Percentiles rank a stretch among this genome's conserved stretches.
Conservation (phyloP, 1,140 invertebrate genomes). For the Mactra quadrangularis region DNA sequence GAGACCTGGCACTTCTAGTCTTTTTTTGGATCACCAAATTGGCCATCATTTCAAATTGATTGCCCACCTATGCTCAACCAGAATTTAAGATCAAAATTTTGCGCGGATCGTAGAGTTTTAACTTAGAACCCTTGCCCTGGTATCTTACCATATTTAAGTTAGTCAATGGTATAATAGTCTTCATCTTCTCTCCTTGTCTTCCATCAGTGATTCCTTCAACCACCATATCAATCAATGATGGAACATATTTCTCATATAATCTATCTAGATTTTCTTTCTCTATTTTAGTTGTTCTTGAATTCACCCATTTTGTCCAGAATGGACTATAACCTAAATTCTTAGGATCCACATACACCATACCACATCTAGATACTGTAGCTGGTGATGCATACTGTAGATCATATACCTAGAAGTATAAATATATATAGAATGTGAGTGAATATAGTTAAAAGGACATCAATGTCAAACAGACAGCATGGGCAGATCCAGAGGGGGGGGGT, state of each 20-base stretch:
- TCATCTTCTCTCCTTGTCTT: constrained; percentile 88
- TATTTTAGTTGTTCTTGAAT: constrained; percentile 77
- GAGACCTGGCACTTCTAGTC: no score
- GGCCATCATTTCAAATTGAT: no score
- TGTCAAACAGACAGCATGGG: not conserved
- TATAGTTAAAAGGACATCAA: not conserved
- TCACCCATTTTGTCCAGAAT: constrained; percentile 91
- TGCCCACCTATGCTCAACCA: no score
- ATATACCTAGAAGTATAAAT: constrained; percentile 86
- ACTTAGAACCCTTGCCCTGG: no score
- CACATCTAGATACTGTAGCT: constrained; percentile 84
- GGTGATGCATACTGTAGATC: constrained; percentile 89
- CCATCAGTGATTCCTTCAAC: constrained; percentile 89
- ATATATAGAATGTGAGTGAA: not conserved
- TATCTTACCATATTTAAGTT: constrained; percentile 92
- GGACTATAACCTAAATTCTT: constrained; percentile 94
- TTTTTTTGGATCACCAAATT: no score
- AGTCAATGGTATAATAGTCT: constrained; percentile 92
- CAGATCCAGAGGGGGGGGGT: no score
- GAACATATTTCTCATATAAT: constrained; percentile 90
- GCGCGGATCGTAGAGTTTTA: no score
- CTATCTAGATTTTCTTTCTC: constrained; percentile 84
- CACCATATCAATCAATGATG: constrained; percentile 89
- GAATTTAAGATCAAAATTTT: no score
- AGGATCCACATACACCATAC: constrained; percentile 88